Evolutionary conservation across 1,140 invertebrate species (phyloP).

Genomic region (Ruditapes philippinarum): DNA sequence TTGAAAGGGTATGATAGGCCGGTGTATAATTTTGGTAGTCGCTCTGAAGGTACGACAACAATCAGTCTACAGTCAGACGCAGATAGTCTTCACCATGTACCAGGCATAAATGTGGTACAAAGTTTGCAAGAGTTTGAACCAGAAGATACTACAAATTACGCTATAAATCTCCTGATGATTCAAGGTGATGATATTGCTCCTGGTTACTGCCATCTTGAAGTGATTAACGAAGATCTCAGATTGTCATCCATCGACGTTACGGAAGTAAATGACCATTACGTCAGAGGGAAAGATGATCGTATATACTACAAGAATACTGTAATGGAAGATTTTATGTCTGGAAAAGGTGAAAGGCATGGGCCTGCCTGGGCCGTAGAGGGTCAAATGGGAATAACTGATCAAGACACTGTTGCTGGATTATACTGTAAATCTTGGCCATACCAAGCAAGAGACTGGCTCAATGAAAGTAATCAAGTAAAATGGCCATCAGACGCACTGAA

Average conservation of each 20-base stretch:
- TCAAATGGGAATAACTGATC: background rate
- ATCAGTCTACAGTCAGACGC: background rate
- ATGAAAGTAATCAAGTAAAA: background rate
- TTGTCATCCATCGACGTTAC: background rate
- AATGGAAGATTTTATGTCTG: background rate
- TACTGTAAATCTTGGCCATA: background rate
- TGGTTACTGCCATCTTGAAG: background rate
- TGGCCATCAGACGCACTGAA: background rate
- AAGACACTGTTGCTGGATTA: background rate
- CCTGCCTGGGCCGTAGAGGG: background rate
- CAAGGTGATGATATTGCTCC: background rate
- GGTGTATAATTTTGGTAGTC: constrained; percentile 1
- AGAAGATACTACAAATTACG: background rate
- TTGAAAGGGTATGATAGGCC: background rate
- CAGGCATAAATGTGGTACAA: too few relatives aligned
- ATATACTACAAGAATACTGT: background rate
- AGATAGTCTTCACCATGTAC: background rate
- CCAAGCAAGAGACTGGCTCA: background rate
- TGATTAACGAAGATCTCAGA: background rate
- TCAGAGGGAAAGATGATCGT: background rate
- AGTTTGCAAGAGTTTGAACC: too few relatives aligned
- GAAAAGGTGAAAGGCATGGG: background rate
- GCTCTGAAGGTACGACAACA: background rate
- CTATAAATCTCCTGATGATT: background rate
- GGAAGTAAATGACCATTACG: background rate